Conservation (phyloP, 2,797 vertebrate genomes). For the Champsocephalus esox region DNA sequence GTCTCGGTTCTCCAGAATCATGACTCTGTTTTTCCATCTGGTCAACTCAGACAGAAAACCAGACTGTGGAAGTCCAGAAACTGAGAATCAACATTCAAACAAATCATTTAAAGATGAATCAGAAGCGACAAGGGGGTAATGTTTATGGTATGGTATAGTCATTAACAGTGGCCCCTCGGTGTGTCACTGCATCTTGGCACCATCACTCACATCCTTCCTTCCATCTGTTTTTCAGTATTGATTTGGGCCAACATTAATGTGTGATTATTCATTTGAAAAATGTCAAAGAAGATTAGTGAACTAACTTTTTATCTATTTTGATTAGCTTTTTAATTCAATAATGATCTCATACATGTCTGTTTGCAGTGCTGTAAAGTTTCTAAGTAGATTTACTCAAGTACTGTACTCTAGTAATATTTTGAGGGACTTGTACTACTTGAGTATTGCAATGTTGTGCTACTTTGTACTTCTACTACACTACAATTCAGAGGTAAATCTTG, state of each 20-base stretch:
- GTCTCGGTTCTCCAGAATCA: constrained; percentile 27
- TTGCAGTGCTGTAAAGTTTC: no score
- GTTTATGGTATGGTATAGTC: neutral
- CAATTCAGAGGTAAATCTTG: no score
- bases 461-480: no score
- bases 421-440: no score
- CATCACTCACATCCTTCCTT: neutral
- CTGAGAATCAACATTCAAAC: constrained; percentile 7
- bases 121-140: neutral
- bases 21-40: constrained; percentile 58
- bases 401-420: no score
- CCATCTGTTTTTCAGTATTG: constrained; percentile 17
- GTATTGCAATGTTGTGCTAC: no score
- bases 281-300: neutral
- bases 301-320: neutral
- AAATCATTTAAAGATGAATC: constrained; percentile 28
- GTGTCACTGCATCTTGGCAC: constrained; percentile 8
- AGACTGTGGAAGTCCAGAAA: constrained; percentile 17
- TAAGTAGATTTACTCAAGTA: no score
- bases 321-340: neutral
- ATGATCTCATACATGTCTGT: neutral
- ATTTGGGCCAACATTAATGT: neutral
- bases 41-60: constrained; percentile 31
- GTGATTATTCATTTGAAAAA: neutral
- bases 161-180: constrained; percentile 2